A percentile compares a stretch with the other conserved stretches of the same genome.
Evolutionary conservation across 2,888 invertebrate genomes (phyloP).

Genomic region (Heteromyza rotundicornis): DNA sequence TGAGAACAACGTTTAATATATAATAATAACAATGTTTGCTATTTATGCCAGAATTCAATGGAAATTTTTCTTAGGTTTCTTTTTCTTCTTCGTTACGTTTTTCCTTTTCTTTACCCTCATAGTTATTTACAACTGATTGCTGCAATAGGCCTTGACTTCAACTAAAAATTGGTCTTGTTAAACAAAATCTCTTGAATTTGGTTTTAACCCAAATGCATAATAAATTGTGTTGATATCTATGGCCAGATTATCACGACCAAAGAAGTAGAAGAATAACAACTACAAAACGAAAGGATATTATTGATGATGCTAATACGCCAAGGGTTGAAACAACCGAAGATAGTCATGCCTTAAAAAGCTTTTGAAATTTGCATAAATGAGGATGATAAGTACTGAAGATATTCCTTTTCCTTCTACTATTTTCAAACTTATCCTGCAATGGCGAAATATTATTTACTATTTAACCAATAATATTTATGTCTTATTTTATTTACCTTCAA

Average conservation of each 20-base stretch:
- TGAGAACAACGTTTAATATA: too few relatives aligned
- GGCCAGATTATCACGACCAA: background rate
- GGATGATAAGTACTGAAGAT: background rate
- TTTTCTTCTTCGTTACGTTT: background rate
- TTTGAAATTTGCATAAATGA: background rate
- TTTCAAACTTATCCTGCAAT: background rate
- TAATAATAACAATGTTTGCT: too few relatives aligned
- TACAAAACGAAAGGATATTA: conserved; percentile 16
- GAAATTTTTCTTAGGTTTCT: background rate
- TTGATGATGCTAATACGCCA: conserved; percentile 19
- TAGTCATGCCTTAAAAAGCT: background rate
- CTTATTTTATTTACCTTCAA: too few relatives aligned
- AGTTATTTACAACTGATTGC: background rate
- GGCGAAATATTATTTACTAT: background rate
- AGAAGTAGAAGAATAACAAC: conserved; percentile 6
- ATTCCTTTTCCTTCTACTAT: background rate
- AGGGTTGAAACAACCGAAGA: conserved; percentile 9
- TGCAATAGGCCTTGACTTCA: background rate
- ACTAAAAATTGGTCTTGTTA: too few relatives aligned
- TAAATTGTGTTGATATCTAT: conserved; percentile 13
- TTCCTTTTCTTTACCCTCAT: too few relatives aligned
- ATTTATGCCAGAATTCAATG: background rate
- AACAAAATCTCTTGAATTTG: conserved; percentile 19
- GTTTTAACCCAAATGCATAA: conserved; percentile 15
- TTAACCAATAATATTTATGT: too few relatives aligned